Conservation (phyloP, 2,888 invertebrate genomes). For the Hoplodrina ambigua region DNA sequence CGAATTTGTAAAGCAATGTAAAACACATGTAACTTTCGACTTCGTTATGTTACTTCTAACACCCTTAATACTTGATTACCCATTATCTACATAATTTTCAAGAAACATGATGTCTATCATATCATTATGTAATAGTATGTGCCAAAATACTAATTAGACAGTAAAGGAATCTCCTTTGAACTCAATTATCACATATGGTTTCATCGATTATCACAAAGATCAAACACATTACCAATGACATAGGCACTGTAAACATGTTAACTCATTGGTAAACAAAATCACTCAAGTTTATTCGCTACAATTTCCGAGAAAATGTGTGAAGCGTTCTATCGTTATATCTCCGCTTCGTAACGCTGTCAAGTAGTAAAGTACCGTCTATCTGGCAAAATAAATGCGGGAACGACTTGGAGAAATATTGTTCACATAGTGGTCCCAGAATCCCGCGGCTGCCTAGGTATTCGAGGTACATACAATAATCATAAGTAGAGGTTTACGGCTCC, state of each 20-base stretch:
- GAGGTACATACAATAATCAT: conserved; percentile 54
- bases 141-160: conserved; percentile 12
- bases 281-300: conserved; percentile 29
- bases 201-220: conserved; percentile 8
- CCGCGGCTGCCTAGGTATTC: conserved; percentile 37
- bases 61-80: background rate
- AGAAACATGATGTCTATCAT: background rate
- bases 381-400: conserved; percentile 47
- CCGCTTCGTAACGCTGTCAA: conserved; percentile 39
- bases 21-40: too few species aligned
- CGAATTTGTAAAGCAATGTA: too few species aligned
- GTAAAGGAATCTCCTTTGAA: conserved; percentile 23
- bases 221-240: conserved; percentile 10
- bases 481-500: conserved; percentile 49
- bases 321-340: conserved; percentile 21
- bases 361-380: conserved; percentile 39
- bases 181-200: conserved; percentile 31
- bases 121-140: background rate
- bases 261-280: conserved; percentile 21
- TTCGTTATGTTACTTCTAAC: too few species aligned
- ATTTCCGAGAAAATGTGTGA: conserved; percentile 30
- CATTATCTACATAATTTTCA: conserved; percentile 1
- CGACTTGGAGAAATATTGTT: conserved; percentile 47
- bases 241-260: conserved; percentile 8
- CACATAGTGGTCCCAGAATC: conserved; percentile 26